Conservation (phyloP, 2,888 invertebrate genomes). For the Aphodius sticticus region DNA sequence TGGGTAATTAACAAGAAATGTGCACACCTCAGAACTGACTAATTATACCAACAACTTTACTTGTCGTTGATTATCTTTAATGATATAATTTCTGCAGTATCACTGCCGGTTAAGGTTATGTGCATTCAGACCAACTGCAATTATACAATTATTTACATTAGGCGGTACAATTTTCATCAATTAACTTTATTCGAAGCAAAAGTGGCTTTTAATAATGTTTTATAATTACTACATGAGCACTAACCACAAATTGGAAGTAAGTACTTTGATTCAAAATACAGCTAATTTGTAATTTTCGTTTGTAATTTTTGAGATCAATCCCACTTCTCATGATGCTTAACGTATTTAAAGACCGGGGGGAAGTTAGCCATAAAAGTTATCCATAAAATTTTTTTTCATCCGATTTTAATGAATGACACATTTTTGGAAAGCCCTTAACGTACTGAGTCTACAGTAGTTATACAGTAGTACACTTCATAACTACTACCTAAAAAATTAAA, state of each 20-base stretch:
- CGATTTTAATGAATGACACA: too few species aligned
- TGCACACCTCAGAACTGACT: constrained; percentile 4
- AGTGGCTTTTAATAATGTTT: neutral
- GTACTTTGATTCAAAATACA: too few species aligned
- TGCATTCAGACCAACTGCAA: neutral
- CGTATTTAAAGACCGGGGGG: too few species aligned
- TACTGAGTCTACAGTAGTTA: too few species aligned
- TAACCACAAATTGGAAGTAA: neutral
- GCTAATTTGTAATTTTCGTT: too few species aligned
- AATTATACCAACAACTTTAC: constrained; percentile 26
- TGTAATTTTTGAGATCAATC: too few species aligned
- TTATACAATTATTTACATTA: constrained; percentile 4
- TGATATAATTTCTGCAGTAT: constrained; percentile 23
- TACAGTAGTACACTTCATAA: too few species aligned
- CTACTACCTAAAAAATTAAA: too few species aligned
- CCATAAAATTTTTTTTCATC: too few species aligned
- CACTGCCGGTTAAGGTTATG: constrained; percentile 6
- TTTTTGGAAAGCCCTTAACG: too few species aligned
- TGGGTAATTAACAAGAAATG: neutral
- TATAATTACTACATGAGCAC: neutral
- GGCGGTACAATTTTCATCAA: constrained; percentile 14
- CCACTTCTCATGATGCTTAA: too few species aligned
- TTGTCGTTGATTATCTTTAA: constrained; percentile 27
- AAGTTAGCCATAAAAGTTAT: too few species aligned
- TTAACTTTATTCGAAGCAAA: constrained; percentile 18